These are phyloP conservation scores for Onychomys leucogaster DNA, from an alignment of 2,797 vertebrate species.

Conservation along the genomic window DNA sequence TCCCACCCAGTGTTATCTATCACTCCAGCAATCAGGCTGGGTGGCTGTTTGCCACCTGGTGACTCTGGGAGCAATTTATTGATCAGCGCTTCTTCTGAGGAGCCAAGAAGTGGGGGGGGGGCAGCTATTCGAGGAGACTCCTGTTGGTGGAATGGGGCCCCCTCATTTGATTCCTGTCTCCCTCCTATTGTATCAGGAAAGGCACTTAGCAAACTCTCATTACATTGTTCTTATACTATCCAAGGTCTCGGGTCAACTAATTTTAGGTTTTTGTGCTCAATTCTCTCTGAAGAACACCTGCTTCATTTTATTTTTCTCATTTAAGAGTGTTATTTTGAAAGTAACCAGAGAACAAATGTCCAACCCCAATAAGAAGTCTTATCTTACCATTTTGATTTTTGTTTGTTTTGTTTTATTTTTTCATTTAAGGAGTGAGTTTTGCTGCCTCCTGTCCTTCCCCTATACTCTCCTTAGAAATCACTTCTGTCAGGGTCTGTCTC, in stretches of 20 bases:
- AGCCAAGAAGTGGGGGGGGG: not conserved
- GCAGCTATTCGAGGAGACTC: not conserved
- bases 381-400: not conserved
- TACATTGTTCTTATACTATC: not conserved
- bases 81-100: not conserved
- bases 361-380: not conserved
- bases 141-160: not conserved
- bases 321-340: constrained; percentile 15
- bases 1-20: not conserved
- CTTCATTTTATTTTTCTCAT: constrained; percentile 9
- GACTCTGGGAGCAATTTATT: not conserved
- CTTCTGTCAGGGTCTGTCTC: not conserved
- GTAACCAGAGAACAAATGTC: constrained; percentile 1
- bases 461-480: not conserved
- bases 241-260: not conserved
- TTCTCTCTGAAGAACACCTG: constrained; percentile 24
- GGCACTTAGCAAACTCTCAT: not conserved
- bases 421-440: not conserved
- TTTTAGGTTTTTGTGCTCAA: not conserved
- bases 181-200: not conserved
- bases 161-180: not conserved
- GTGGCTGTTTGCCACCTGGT: not conserved
- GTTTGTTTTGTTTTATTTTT: not conserved
- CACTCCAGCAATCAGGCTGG: not conserved
- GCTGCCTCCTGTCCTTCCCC: not conserved